Conservation (phyloP, 2,888 invertebrate genomes). For the Melinaea marsaeus region DNA sequence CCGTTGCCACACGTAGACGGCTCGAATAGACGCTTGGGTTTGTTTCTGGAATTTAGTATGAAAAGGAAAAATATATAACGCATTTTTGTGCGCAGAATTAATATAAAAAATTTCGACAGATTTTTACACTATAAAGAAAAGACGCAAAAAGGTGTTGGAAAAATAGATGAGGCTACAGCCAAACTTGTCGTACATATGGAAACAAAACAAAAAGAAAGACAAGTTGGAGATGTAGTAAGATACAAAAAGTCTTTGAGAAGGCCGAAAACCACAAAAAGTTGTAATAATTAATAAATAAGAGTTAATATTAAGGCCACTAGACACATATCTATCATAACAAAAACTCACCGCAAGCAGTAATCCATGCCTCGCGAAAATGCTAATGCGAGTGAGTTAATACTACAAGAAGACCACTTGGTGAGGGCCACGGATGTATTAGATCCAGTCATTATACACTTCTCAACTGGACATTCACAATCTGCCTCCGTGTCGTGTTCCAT, state of each 20-base stretch:
- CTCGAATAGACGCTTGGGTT: slow-evolving; percentile 87
- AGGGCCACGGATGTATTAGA: slow-evolving; percentile 91
- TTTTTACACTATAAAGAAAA: too few species aligned
- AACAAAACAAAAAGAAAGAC: too few species aligned
- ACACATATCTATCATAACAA: background rate
- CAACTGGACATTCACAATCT: slow-evolving; percentile 91
- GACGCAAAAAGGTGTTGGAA: too few species aligned
- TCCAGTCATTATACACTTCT: slow-evolving; percentile 97
- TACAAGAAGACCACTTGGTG: slow-evolving; percentile 97
- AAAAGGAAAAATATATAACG: too few species aligned
- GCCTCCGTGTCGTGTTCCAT: slow-evolving; percentile 97
- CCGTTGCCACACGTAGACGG: slow-evolving; percentile 97
- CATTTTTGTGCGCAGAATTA: too few species aligned
- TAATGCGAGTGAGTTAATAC: slow-evolving; percentile 90
- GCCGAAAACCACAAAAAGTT: too few species aligned
- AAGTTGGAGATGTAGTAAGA: too few species aligned
- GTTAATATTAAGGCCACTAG: background rate
- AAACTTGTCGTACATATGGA: too few species aligned
- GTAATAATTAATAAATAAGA: too few species aligned
- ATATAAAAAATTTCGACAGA: too few species aligned
- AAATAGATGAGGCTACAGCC: too few species aligned
- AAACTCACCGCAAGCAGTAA: slow-evolving; percentile 83
- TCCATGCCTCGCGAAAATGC: slow-evolving; percentile 98
- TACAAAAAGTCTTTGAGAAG: too few species aligned
- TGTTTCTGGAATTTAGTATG: slow-evolving; percentile 81